Conservation (phyloP, 2,113 vertebrate species). For the Protomyctophum bolini region DNA sequence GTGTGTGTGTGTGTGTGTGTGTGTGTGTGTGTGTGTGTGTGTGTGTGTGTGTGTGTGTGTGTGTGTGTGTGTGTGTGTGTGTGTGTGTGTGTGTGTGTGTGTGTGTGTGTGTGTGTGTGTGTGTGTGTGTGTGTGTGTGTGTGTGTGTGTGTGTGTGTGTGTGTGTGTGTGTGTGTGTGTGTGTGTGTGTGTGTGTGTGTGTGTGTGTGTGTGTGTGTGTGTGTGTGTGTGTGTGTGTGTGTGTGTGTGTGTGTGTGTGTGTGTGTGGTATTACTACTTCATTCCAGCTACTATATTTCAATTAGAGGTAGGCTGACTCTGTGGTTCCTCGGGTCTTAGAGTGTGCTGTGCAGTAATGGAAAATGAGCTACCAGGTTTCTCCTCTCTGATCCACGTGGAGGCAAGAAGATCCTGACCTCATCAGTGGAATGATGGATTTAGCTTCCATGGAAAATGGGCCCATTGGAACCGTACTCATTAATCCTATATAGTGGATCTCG, state of each 20-base stretch:
- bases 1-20: too few relatives aligned
- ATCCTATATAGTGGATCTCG: slow-evolving; percentile 27
- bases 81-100: background rate
- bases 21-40: too few relatives aligned
- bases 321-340: slow-evolving; percentile 58
- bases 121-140: slow-evolving; percentile 5
- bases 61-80: too few relatives aligned
- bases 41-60: too few relatives aligned
- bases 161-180: slow-evolving; percentile 4
- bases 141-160: background rate
- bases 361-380: slow-evolving; percentile 54
- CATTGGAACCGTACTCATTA: background rate
- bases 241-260: slow-evolving; percentile 25
- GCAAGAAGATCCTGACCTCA: slow-evolving; percentile 51
- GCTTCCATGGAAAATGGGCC: slow-evolving; percentile 40
- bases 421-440: slow-evolving; percentile 35
- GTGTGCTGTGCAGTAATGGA: slow-evolving; percentile 57
- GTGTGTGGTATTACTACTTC: slow-evolving; percentile 54
- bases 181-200: slow-evolving; percentile 35
- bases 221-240: slow-evolving; percentile 25
- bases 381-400: slow-evolving; percentile 40
- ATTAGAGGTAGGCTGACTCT: slow-evolving; percentile 52
- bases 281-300: slow-evolving; percentile 61
- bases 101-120: slow-evolving; percentile 5
- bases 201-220: slow-evolving; percentile 27